Evolutionary conservation across 1,140 invertebrate genomes (phyloP).

Genomic region (Andrena cerasifolii): DNA sequence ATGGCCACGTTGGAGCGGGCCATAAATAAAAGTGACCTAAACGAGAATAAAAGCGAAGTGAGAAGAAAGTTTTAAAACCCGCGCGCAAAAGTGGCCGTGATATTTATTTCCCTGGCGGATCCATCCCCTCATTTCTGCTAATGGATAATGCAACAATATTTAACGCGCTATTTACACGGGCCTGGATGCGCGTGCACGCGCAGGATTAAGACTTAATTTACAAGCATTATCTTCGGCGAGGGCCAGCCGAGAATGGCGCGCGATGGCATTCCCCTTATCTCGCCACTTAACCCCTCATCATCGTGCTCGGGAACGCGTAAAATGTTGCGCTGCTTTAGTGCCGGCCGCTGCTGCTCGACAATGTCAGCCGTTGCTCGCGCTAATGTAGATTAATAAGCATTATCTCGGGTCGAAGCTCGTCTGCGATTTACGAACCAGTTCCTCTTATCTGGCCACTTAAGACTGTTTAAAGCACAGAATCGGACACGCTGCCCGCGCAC

Average conservation of each 20-base stretch:
- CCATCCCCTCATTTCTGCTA: neutral
- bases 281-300: conserved; percentile 45
- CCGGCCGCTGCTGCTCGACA: neutral
- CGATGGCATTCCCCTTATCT: conserved; percentile 40
- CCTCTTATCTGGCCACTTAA: conserved; percentile 26
- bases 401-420: conserved; percentile 41
- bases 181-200: neutral
- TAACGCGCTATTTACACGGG: conserved; percentile 24
- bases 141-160: conserved; percentile 31
- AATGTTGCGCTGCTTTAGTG: conserved; percentile 7
- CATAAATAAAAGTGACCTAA: conserved; percentile 4
- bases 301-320: conserved; percentile 20
- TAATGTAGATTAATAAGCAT: conserved; percentile 64
- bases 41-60: neutral
- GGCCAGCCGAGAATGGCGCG: neutral
- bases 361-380: conserved; percentile 36
- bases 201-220: conserved; percentile 52
- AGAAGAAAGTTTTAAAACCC: neutral
- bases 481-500: neutral
- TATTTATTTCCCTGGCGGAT: neutral
- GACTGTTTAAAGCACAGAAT: conserved; percentile 27
- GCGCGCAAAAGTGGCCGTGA: neutral
- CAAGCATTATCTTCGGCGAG: conserved; percentile 38
- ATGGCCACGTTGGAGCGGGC: neutral
- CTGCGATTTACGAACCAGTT: conserved; percentile 33